A percentile compares a stretch with the other conserved stretches of the same genome.
Conservation (phyloP, 1,140 invertebrate genomes). For the Paramacrobiotus metropolitanus region DNA sequence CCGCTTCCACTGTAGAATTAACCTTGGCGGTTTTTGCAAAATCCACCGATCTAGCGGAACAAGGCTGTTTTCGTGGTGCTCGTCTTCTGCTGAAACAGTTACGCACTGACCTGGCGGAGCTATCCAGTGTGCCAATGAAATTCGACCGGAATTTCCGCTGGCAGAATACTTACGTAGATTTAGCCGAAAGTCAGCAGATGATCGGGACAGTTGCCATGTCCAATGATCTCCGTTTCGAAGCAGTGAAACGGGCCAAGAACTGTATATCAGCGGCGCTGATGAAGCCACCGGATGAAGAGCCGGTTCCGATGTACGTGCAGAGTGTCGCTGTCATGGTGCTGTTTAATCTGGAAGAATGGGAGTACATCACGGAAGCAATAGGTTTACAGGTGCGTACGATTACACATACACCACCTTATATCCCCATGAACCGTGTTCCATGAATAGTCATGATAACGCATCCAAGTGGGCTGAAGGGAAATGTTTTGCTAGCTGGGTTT, state of each 20-base stretch:
- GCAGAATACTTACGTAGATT: neutral
- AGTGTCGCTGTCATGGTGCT: neutral
- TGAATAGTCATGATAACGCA: neutral
- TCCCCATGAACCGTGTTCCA: neutral
- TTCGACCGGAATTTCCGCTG: neutral
- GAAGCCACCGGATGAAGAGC: neutral
- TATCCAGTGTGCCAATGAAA: neutral
- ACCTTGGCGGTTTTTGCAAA: neutral
- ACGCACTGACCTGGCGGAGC: too few species aligned
- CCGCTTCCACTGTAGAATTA: neutral
- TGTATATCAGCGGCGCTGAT: neutral
- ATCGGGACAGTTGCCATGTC: neutral
- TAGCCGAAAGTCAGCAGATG: neutral
- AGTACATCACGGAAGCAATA: neutral
- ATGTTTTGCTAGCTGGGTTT: too few species aligned
- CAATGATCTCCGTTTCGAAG: neutral
- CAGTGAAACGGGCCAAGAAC: neutral
- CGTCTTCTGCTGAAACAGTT: neutral
- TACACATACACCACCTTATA: neutral
- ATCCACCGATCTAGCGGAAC: neutral
- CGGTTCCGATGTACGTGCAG: neutral
- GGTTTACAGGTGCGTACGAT: neutral
- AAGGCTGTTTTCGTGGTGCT: neutral
- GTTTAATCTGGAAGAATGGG: slow-evolving; percentile 2
- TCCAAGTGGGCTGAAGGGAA: neutral